These are phyloP conservation scores for Austrolebias charrua DNA, from an alignment of 2,797 vertebrate genomes.

Conservation along the genomic window DNA sequence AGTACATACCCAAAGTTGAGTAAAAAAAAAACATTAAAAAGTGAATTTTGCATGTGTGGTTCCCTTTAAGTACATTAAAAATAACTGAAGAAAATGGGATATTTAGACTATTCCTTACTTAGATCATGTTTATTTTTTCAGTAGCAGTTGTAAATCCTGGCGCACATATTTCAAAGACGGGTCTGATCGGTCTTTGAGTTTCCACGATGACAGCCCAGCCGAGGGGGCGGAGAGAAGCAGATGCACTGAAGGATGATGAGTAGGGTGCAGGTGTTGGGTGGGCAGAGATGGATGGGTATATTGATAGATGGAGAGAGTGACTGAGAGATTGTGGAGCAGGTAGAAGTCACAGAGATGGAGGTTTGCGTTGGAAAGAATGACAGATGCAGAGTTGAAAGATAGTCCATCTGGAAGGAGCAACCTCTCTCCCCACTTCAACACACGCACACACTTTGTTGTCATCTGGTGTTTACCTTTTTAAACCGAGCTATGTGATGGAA, in stretches of 20 bases:
- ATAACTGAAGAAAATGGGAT: no score
- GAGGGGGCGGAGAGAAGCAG: slow-evolving; percentile 29
- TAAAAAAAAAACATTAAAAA: no score
- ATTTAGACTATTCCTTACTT: background rate
- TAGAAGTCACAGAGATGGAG: slow-evolving; percentile 31
- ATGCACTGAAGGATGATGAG: slow-evolving; percentile 40
- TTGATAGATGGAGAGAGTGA: slow-evolving; percentile 15
- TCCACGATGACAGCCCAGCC: slow-evolving; percentile 6
- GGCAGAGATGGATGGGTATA: slow-evolving; percentile 50
- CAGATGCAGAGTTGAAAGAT: slow-evolving; percentile 55
- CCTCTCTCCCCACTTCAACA: slow-evolving; percentile 6
- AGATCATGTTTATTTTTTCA: background rate
- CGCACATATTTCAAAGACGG: slow-evolving; percentile 4
- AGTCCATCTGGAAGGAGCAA: slow-evolving; percentile 40
- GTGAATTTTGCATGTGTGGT: no score
- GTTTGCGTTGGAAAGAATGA: slow-evolving; percentile 42
- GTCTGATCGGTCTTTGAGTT: slow-evolving; percentile 21
- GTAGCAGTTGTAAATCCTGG: slow-evolving; percentile 8
- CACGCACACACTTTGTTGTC: slow-evolving; percentile 17
- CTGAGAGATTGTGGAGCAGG: slow-evolving; percentile 21
- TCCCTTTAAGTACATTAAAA: no score
- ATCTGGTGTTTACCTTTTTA: slow-evolving; percentile 41
- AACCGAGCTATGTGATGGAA: slow-evolving; percentile 17
- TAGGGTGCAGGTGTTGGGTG: slow-evolving; percentile 26
- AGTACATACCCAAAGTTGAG: no score